Evolutionary conservation across 2,888 invertebrate genomes (phyloP).

Genomic region (Drosophila sordidula): DNA sequence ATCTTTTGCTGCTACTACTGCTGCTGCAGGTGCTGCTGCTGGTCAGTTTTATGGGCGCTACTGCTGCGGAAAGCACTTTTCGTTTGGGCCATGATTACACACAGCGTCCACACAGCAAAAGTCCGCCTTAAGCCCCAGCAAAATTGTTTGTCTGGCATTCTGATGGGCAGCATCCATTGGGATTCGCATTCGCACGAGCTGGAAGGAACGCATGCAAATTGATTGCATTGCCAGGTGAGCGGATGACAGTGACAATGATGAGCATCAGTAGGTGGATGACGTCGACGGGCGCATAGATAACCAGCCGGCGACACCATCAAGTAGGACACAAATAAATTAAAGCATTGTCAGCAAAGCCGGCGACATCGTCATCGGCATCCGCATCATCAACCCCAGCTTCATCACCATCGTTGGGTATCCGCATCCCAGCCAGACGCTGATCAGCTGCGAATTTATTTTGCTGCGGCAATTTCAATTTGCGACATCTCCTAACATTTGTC

Average conservation of each 20-base stretch:
- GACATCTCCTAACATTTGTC: slow-evolving; percentile 18
- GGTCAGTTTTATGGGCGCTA: slow-evolving; percentile 63
- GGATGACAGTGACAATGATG: slow-evolving; percentile 20
- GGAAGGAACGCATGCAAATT: slow-evolving; percentile 59
- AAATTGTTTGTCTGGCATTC: slow-evolving; percentile 51
- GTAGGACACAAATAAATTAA: slow-evolving; percentile 43
- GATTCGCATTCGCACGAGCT: slow-evolving; percentile 15
- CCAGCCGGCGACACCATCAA: slow-evolving; percentile 13
- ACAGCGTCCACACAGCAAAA: neutral
- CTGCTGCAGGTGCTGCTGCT: slow-evolving; percentile 24
- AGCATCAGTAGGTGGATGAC: slow-evolving; percentile 14
- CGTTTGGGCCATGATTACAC: slow-evolving; percentile 46
- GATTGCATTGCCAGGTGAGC: slow-evolving; percentile 56
- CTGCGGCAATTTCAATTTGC: slow-evolving; percentile 27
- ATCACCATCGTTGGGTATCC: slow-evolving; percentile 5
- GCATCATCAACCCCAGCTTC: slow-evolving; percentile 19
- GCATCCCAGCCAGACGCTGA: slow-evolving; percentile 13
- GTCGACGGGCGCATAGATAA: slow-evolving; percentile 15
- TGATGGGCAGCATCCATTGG: slow-evolving; percentile 27
- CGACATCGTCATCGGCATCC: slow-evolving; percentile 19
- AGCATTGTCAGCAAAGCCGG: slow-evolving; percentile 34
- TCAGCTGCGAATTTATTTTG: slow-evolving; percentile 33
- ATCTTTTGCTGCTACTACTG: slow-evolving; percentile 37
- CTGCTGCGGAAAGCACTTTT: slow-evolving; percentile 42
- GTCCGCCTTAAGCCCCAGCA: slow-evolving; percentile 33